Percentiles rank a stretch among this genome's conserved stretches.
Conservation (phyloP, 2,888 invertebrate species). For the Epinotia nisella region DNA sequence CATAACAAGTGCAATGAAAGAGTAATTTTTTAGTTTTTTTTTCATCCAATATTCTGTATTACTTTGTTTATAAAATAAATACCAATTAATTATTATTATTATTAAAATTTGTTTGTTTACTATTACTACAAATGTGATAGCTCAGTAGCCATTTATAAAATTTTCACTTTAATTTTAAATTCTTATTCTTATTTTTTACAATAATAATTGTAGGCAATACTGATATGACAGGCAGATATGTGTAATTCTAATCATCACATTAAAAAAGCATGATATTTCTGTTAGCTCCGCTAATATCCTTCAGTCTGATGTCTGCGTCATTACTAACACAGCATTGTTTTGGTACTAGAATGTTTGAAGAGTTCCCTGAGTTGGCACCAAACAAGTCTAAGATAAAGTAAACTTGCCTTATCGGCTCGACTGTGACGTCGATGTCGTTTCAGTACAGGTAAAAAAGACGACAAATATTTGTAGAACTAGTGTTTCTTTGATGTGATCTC, state of each 20-base stretch:
- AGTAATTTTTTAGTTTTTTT: too few species aligned
- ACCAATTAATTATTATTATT: too few species aligned
- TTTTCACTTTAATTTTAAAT: not conserved
- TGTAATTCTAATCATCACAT: slow-evolving; percentile 1
- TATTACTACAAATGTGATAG: not conserved
- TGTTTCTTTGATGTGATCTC: slow-evolving; percentile 30
- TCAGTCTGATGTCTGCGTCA: slow-evolving; percentile 43
- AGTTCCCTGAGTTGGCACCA: slow-evolving; percentile 80
- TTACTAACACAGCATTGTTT: slow-evolving; percentile 77
- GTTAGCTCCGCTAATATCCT: slow-evolving; percentile 23
- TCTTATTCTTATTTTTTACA: not conserved
- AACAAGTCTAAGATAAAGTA: slow-evolving; percentile 76
- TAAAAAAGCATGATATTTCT: not conserved
- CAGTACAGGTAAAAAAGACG: slow-evolving; percentile 69
- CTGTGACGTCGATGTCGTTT: slow-evolving; percentile 61
- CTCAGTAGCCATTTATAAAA: not conserved
- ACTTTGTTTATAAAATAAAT: not conserved
- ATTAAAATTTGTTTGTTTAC: too few species aligned
- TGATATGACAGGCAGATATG: not conserved
- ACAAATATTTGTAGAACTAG: slow-evolving; percentile 61
- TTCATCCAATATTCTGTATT: too few species aligned
- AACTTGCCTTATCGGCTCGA: slow-evolving; percentile 57
- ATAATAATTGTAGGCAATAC: not conserved
- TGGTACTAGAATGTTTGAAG: slow-evolving; percentile 83
- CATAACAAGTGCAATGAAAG: not conserved